Evolutionary conservation across 2,113 vertebrate genomes (phyloP).

Genomic region (Takifugu bimaculatus): DNA sequence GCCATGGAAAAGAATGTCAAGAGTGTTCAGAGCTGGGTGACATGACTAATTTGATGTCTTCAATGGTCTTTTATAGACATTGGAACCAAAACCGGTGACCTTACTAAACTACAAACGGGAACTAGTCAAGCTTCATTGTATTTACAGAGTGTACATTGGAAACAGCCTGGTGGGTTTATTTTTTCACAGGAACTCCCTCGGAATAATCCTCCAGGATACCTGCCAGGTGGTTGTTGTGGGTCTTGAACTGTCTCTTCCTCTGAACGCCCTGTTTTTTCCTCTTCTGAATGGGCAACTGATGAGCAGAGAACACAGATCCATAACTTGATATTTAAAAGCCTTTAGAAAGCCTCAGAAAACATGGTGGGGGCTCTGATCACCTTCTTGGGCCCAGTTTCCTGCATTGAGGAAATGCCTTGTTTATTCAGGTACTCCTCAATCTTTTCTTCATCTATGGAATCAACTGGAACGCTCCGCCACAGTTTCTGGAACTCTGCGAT

Average conservation of each 20-base stretch:
- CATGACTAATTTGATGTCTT: background rate
- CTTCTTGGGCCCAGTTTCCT: conserved; percentile 97
- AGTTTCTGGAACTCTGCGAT: conserved; percentile 93
- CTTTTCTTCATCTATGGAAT: conserved; percentile 97
- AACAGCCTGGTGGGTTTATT: conserved; percentile 58
- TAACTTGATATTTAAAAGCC: background rate
- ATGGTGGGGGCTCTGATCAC: conserved; percentile 73
- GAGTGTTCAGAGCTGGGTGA: too few species aligned
- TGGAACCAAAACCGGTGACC: too few species aligned
- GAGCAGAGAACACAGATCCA: conserved; percentile 11
- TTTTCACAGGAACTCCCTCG: conserved; percentile 85
- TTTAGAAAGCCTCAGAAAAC: background rate
- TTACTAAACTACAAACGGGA: conserved; percentile 12
- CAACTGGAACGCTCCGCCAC: conserved; percentile 95
- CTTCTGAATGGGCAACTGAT: conserved; percentile 86
- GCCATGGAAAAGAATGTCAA: too few species aligned
- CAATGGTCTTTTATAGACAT: too few species aligned
- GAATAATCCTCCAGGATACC: conserved; percentile 96
- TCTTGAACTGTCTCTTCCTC: conserved; percentile 95
- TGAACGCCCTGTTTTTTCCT: conserved; percentile 90
- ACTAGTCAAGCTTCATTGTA: conserved; percentile 2
- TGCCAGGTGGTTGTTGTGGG: conserved; percentile 95
- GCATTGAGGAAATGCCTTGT: conserved; percentile 98
- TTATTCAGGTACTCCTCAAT: conserved; percentile 97
- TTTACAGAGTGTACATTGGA: conserved; percentile 1